These are phyloP conservation scores for Myotis findleyi DNA, from an alignment of 2,797 vertebrate species.

Conservation along the genomic window DNA sequence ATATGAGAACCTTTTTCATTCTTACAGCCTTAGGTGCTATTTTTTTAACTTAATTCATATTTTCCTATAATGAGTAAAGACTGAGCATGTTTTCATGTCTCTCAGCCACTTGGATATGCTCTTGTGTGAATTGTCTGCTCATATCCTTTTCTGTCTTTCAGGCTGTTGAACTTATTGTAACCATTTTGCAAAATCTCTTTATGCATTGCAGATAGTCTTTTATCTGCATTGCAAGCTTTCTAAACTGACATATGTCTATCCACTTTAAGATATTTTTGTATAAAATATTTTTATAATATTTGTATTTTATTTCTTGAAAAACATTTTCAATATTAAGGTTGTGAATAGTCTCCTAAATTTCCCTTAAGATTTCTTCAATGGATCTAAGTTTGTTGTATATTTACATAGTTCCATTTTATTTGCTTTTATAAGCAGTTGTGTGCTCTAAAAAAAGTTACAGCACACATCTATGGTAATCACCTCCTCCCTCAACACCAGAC, in stretches of 20 bases:
- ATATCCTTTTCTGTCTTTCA: background rate
- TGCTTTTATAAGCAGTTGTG: background rate
- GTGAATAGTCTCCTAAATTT: background rate
- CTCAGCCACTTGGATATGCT: background rate
- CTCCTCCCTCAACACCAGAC: background rate
- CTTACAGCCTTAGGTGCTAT: background rate
- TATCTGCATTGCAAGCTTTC: background rate
- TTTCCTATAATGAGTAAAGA: background rate
- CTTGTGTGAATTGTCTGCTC: background rate
- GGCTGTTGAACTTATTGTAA: background rate
- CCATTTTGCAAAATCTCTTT: background rate
- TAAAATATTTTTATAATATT: background rate
- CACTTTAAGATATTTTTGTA: background rate
- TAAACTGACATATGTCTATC: background rate
- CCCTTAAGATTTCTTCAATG: background rate
- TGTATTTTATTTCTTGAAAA: background rate
- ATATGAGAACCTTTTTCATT: background rate
- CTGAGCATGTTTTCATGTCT: background rate
- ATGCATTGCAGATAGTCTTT: background rate
- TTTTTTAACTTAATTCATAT: background rate
- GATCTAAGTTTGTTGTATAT: background rate
- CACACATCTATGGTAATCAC: background rate
- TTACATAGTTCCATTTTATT: background rate
- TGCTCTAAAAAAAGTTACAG: background rate
- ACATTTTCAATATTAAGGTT: background rate